Base-by-base conservation (phyloP, 2,797 vertebrate species). In the Sebastes variabilis region DNA sequence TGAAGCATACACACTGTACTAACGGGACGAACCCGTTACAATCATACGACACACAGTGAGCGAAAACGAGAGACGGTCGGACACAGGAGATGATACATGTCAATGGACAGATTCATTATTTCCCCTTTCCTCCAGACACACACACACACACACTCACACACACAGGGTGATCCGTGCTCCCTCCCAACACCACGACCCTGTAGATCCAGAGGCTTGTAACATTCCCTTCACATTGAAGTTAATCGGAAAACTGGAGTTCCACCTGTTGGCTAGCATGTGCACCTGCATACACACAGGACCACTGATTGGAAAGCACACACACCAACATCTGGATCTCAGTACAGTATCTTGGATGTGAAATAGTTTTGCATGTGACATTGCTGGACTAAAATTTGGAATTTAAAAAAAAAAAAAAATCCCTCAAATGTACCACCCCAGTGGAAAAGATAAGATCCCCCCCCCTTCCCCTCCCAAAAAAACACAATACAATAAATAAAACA, bases 401-500 rank as follows among this genome's bases (percentile, higher is more conserved):
- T 62, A n/a, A 75, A 72, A 88, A 79, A 86, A 68, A 75, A 55
- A 25, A 61, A 24, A 54, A 62, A 36, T 59, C 71, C 68, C 36
- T 58, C 55, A 87, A 82, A 64, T 77, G 81, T 54, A 83, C 78
- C 87, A 77, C 80, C 80, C 77, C 11, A 9, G 80, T 76, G 83
- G 80, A 87, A 62, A 84, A 66, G 1, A 68, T 81, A 72, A 80
- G 25, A 65, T 1, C n/a, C 18, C 38, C 72, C 66, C 38, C 7
- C 60, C 68, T 54, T 46, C 55, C 67, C 38, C 38, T 14, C 27
- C 16, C 34, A 60, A 84, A 30, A 81, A 87, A 90, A 84, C 85
- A 88, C 84, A 81, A 86, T 83, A 93, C 92, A 96, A 96, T 95
- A 95, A 96, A 95, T 95, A 95, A 93, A 94, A 92, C 83, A 85